Evolutionary conservation across 2,888 invertebrate species (phyloP), one percentile per base, ranked within the genome.

Genomic region (Scaptomyza polygonia): DNA sequence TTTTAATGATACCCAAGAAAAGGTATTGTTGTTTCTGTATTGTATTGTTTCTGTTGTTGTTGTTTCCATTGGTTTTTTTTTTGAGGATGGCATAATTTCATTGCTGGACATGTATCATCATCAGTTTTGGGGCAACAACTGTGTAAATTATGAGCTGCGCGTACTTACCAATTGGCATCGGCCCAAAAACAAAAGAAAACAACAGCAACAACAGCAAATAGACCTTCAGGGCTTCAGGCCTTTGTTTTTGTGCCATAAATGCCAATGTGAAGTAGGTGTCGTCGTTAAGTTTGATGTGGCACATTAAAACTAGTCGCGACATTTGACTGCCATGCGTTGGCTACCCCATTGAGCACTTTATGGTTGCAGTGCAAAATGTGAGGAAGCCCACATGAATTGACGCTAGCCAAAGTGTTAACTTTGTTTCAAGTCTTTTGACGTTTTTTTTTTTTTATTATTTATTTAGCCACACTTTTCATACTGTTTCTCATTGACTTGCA

Each of bases 251-350:
- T 32, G 63, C 56, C 65, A 70, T 80, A 80, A 80, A 79, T n/a
- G n/a, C 55, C 73, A 79, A 71, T 80, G 32, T 70, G 79, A 82
- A 87, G 88, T 83, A 83, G 82, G 82, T 83, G 82, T 83, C 78
- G 77, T 82, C 82, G 82, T 87, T 85, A 87, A 83, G 66, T 87
- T 82, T 85, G 78, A 83, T 87, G 82, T 82, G 82, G 43, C 68
- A 76, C 82, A 82, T 87, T 87, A 85, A 85, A 87, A 64, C 82
- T 79, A 72, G 81, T 65, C 45, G 68, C 64, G 55, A 43, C 59
- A 67, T 43, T 66, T 57, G 48, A 42, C 57, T 52, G 44, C 45
- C 27, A 7, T n/a, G n/a, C 18, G 1, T 29, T n/a, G 30, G 39
- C 51, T 29, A 55, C 51, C 56, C 68, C 62, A 59, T 77, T 59